Base-by-base conservation (phyloP, 1,140 invertebrate genomes). In the Atta colombica region DNA sequence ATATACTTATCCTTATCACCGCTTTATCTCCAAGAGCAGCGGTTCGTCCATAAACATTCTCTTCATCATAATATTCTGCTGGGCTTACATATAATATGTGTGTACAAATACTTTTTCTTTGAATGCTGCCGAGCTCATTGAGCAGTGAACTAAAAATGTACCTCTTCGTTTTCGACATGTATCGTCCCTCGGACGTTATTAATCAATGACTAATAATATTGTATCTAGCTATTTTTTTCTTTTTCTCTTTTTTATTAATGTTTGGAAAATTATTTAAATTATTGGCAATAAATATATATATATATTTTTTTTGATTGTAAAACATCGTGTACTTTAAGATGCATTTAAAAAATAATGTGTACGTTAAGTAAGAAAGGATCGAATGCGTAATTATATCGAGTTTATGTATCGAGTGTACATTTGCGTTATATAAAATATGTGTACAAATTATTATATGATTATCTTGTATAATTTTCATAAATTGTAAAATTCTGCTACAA, bases 141-240 rank as follows among this genome's bases (percentile, higher is more conserved):
- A 78, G 39, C 68, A 28, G 58, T 74, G 35, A 63, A 31, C 25
- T 49, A 68, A 49, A 72, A 72, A 80, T 58, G 84, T 88, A 93
- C 88, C 88, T 92, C 92, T 93, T 93, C 92, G 91, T 94, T 94
- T 94, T 93, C 91, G 89, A 92, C 91, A 91, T 94, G 92, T 93
- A 94, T 95, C 93, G 94, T 94, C 93, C 86, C 93, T 94, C 89
- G 93, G 92, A 93, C 60, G 72, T 87, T 80, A 87, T 77, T 39
- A 63, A 63, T 66, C n/a, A 28, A 58, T 55, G 21, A 49, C 45
- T 68, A 66, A 60, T 55, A 88, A 61, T 16, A 21, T 28, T 39
- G 51, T 85, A 49, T 35, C 7, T 39, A 69, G n/a, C 10, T 7
- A 0, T 49, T 39, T 10, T 53, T 18, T 51, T 45, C 16, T 8